phyloP scores from a whole-genome alignment of 2,888 invertebrate species.

The Punctoribates punctum region DNA sequence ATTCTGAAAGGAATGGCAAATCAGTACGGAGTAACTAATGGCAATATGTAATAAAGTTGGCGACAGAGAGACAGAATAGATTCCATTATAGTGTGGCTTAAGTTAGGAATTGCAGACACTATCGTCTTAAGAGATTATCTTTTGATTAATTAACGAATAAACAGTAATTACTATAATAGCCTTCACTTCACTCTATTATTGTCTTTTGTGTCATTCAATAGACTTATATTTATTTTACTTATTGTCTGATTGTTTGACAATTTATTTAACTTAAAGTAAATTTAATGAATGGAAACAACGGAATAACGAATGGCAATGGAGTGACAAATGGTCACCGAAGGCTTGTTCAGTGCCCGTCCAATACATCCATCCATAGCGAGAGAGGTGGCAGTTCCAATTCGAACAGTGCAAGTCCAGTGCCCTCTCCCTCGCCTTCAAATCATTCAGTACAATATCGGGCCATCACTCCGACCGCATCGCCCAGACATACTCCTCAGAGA shows the following conservation, averaged over 20 bases:
- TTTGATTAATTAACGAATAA: too few species aligned
- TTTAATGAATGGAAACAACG: background rate
- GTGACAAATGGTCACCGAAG: constrained; percentile 35
- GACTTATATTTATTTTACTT: too few species aligned
- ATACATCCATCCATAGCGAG: constrained; percentile 70
- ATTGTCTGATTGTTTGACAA: background rate
- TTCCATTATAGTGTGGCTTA: too few species aligned
- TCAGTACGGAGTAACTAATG: too few species aligned
- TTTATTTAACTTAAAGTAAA: background rate
- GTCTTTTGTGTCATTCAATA: too few species aligned
- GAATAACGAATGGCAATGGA: background rate
- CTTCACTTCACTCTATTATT: too few species aligned
- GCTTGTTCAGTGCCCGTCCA: constrained; percentile 72
- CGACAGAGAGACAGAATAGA: too few species aligned
- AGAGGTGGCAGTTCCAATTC: constrained; percentile 73
- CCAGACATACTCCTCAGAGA: constrained; percentile 51
- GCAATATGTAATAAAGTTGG: too few species aligned
- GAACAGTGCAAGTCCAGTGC: constrained; percentile 67
- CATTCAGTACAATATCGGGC: constrained; percentile 44
- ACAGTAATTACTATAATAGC: too few species aligned
- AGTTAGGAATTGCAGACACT: too few species aligned
- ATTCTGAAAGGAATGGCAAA: too few species aligned
- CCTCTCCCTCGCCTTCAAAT: constrained; percentile 58
- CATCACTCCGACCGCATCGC: constrained; percentile 39
- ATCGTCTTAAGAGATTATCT: too few species aligned